phyloP scores from a whole-genome alignment of 1,140 invertebrate genomes.

The silkworm (Bombyx mori) region DNA sequence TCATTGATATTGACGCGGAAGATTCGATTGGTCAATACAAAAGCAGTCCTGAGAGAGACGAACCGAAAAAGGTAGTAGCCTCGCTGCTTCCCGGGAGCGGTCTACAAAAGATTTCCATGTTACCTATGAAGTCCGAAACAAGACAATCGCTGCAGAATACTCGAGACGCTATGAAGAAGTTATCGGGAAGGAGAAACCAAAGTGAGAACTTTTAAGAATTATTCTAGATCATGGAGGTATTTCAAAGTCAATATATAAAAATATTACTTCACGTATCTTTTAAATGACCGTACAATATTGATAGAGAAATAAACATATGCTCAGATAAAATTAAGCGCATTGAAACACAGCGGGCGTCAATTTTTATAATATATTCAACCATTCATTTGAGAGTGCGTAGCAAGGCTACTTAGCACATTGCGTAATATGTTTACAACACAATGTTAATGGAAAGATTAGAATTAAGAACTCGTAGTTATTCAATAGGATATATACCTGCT shows the following conservation, averaged over 20 bases:
- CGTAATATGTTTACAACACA: slow-evolving; percentile 19
- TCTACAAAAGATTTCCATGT: slow-evolving; percentile 44
- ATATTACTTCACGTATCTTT: no score
- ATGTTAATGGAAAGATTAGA: slow-evolving; percentile 18
- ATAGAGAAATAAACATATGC: no score
- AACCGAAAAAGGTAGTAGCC: slow-evolving; percentile 48
- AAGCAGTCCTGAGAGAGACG: slow-evolving; percentile 37
- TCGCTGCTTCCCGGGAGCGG: slow-evolving; percentile 51
- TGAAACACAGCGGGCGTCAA: no score
- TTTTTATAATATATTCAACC: slow-evolving; percentile 1
- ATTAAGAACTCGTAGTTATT: slow-evolving; percentile 3
- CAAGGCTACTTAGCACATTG: slow-evolving; percentile 10
- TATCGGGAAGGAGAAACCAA: slow-evolving; percentile 33
- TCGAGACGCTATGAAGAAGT: slow-evolving; percentile 30
- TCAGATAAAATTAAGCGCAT: no score
- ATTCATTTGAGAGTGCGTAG: slow-evolving; percentile 1
- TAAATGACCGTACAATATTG: no score
- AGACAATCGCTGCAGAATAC: slow-evolving; percentile 30
- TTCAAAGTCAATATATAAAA: no score
- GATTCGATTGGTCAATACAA: slow-evolving; percentile 35
- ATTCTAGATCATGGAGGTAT: background rate
- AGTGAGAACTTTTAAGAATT: slow-evolving; percentile 17
- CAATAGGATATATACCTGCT: no score
- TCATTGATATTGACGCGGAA: slow-evolving; percentile 55
- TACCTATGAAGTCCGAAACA: slow-evolving; percentile 36